Percentiles rank a stretch among this genome's conserved stretches.
Evolutionary conservation across 2,113 vertebrate species (phyloP).

Genomic region (Scartelaos histophorus): DNA sequence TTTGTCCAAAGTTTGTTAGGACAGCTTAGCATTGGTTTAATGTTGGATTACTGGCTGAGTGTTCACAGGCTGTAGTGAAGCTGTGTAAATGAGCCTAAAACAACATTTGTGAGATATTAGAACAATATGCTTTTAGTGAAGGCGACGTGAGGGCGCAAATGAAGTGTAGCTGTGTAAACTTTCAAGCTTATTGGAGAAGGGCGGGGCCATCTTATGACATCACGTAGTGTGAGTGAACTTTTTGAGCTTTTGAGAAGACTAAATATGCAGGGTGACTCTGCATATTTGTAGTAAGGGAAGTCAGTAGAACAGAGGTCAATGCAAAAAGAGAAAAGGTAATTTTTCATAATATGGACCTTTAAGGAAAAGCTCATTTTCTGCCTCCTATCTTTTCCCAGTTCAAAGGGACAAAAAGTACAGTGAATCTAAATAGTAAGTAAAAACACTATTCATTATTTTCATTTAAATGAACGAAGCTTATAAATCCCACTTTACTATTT

Average conservation of each 20-base stretch:
- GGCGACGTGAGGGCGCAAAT: too few species aligned
- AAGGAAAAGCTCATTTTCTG: background rate
- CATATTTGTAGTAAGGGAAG: background rate
- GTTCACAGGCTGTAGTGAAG: too few species aligned
- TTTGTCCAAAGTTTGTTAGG: too few species aligned
- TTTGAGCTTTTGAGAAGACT: background rate
- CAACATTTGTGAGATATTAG: too few species aligned
- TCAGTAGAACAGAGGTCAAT: background rate
- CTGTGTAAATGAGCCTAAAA: too few species aligned
- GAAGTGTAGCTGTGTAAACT: too few species aligned
- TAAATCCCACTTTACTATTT: background rate
- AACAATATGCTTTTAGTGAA: too few species aligned
- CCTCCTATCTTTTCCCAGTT: background rate
- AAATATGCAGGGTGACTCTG: too few species aligned
- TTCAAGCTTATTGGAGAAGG: too few species aligned
- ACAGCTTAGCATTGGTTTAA: background rate
- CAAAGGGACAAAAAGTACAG: background rate
- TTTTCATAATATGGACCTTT: background rate
- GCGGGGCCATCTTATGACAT: background rate
- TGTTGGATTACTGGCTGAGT: background rate
- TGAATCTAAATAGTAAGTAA: slow-evolving; percentile 3
- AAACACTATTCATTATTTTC: background rate
- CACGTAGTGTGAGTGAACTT: background rate
- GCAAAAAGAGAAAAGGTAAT: background rate
- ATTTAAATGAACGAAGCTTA: background rate